Evolutionary conservation across 2,797 vertebrate species (phyloP).

Genomic region (Eidolon dupreanum): DNA sequence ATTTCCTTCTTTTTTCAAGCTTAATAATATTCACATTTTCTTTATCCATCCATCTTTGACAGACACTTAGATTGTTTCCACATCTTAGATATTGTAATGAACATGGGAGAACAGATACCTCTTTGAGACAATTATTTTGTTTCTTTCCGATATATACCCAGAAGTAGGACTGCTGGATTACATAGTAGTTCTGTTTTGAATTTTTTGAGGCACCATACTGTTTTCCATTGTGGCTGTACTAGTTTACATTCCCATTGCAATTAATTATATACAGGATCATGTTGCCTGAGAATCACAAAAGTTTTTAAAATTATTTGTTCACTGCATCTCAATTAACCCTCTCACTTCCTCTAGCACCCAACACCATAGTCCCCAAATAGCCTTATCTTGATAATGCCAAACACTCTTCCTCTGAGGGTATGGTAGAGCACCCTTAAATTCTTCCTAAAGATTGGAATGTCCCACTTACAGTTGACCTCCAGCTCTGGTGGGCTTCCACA

Average conservation of each 20-base stretch:
- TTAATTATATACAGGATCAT: background rate
- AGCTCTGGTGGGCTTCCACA: background rate
- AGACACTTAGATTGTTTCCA: background rate
- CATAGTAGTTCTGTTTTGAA: background rate
- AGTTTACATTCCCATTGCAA: background rate
- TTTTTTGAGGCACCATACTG: background rate
- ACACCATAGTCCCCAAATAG: background rate
- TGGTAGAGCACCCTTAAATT: background rate
- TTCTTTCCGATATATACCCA: background rate
- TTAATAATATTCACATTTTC: background rate
- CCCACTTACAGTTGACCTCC: background rate
- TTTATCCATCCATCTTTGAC: background rate
- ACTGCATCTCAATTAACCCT: background rate
- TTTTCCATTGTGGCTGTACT: background rate
- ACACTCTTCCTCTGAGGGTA: background rate
- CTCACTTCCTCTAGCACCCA: background rate
- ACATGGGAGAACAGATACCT: background rate
- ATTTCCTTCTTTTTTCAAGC: background rate
- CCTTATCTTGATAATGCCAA: background rate
- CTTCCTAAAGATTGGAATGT: background rate
- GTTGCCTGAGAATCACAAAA: background rate
- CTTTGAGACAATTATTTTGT: background rate
- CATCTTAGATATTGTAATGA: background rate
- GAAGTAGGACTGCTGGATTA: background rate
- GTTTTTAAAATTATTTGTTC: constrained; percentile 8